A percentile compares a stretch with the other conserved stretches of the same genome.
These are phyloP conservation scores for Lordiphosa collinella DNA, from an alignment of 1,140 invertebrate species.

Conservation along the genomic window DNA sequence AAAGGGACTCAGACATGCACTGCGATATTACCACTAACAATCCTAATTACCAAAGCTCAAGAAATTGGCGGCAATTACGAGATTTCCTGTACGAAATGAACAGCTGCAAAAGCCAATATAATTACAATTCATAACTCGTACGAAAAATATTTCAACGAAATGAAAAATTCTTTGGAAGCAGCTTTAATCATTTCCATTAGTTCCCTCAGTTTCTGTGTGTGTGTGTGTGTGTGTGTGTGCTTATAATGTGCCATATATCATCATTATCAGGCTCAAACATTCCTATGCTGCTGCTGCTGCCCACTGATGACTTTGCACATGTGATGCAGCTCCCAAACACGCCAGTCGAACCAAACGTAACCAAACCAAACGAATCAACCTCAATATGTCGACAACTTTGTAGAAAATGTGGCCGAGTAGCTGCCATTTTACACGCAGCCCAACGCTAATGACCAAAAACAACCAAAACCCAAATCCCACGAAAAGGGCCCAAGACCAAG, in stretches of 20 bases:
- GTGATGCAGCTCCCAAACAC: conserved; percentile 52
- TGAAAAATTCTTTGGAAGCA: conserved; percentile 57
- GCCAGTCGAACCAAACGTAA: conserved; percentile 23
- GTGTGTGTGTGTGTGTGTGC: too few relatives aligned
- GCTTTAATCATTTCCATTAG: conserved; percentile 68
- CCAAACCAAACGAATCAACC: conserved; percentile 57
- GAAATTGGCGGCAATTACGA: conserved; percentile 51
- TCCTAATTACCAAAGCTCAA: conserved; percentile 47
- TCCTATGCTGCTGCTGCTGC: conserved; percentile 37
- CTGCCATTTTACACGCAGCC: conserved; percentile 69
- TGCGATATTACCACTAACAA: conserved; percentile 42
- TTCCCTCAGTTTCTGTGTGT: too few relatives aligned
- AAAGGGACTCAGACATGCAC: conserved; percentile 3
- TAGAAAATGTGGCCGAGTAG: conserved; percentile 21
- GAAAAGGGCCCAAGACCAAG: conserved; percentile 58
- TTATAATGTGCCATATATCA: conserved; percentile 69
- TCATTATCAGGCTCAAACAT: conserved; percentile 64
- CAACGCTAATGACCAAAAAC: conserved; percentile 66
- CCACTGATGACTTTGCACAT: conserved; percentile 71
- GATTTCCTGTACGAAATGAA: conserved; percentile 50
- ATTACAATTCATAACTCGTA: conserved; percentile 21
- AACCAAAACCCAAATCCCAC: conserved; percentile 56
- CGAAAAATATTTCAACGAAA: conserved; percentile 19
- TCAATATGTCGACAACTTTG: conserved; percentile 75
- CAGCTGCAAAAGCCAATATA: conserved; percentile 35